Evolutionary conservation across 1,140 invertebrate species (phyloP).

Genomic region (Euborellia annulipes): DNA sequence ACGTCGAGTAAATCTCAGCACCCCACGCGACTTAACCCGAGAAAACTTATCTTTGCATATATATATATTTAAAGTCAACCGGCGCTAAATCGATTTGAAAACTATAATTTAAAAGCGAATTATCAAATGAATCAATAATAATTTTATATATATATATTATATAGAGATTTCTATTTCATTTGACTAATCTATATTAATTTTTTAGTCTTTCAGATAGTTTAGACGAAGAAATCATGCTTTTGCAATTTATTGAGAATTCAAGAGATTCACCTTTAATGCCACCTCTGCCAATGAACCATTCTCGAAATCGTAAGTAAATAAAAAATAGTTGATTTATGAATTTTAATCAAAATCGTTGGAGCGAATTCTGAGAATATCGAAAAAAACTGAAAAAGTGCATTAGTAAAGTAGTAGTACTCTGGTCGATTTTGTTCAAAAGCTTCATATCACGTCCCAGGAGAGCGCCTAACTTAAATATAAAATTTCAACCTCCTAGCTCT

Average conservation of each 20-base stretch:
- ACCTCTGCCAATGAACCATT: background rate
- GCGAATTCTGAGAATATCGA: background rate
- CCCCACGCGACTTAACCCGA: too few relatives aligned
- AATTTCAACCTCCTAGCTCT: too few relatives aligned
- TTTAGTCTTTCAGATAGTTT: conserved; percentile 16
- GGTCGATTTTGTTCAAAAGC: background rate
- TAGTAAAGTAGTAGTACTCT: background rate
- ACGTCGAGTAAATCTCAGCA: too few relatives aligned
- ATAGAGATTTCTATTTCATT: too few relatives aligned
- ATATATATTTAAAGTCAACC: too few relatives aligned
- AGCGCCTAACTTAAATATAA: too few relatives aligned
- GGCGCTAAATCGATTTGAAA: too few relatives aligned
- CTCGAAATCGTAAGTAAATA: conserved; percentile 3
- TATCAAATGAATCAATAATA: too few relatives aligned
- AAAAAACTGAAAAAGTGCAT: background rate
- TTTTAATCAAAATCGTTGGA: background rate
- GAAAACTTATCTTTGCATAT: too few relatives aligned
- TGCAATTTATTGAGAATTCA: conserved; percentile 30
- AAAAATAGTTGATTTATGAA: background rate
- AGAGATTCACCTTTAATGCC: background rate
- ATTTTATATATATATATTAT: too few relatives aligned
- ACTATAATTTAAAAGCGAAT: too few relatives aligned
- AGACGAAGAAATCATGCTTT: conserved; percentile 34
- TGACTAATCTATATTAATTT: background rate
- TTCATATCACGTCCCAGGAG: too few relatives aligned